Conservation (phyloP, 1,140 invertebrate species). For the Bombus consobrinus region DNA sequence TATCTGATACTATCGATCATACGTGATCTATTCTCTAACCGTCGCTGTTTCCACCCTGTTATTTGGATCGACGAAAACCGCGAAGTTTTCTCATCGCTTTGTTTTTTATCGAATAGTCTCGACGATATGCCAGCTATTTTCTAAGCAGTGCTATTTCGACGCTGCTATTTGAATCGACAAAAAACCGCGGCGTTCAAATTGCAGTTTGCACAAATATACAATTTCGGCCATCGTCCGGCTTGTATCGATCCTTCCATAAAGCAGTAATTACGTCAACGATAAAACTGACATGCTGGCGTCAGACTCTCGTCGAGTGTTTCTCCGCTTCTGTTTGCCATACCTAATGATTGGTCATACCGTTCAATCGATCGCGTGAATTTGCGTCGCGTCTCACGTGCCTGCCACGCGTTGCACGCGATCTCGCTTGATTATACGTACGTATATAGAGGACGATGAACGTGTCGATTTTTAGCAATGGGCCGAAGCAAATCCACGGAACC, state of each 20-base stretch:
- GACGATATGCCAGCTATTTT: neutral
- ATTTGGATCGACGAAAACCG: neutral
- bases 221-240: neutral
- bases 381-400: neutral
- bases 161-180: neutral
- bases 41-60: too few relatives aligned
- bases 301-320: conserved; percentile 21
- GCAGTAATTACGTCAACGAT: conserved; percentile 47
- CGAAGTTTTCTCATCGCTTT: too few relatives aligned
- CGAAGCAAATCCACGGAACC: conserved; percentile 51
- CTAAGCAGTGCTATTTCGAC: neutral
- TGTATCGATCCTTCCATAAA: conserved; percentile 49
- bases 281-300: conserved; percentile 47
- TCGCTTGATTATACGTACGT: neutral
- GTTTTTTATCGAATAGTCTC: neutral
- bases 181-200: neutral
- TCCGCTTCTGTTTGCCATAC: neutral
- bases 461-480: conserved; percentile 34
- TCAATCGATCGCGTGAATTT: conserved; percentile 21
- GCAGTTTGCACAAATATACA: conserved; percentile 18
- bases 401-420: neutral
- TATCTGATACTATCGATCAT: neutral
- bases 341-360: conserved; percentile 1
- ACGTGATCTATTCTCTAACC: neutral
- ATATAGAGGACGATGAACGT: neutral